A percentile compares a stretch with the other conserved stretches of the same genome.
Evolutionary conservation across 2,888 invertebrate species (phyloP).

Genomic region (Lasioglossum leucozonium): DNA sequence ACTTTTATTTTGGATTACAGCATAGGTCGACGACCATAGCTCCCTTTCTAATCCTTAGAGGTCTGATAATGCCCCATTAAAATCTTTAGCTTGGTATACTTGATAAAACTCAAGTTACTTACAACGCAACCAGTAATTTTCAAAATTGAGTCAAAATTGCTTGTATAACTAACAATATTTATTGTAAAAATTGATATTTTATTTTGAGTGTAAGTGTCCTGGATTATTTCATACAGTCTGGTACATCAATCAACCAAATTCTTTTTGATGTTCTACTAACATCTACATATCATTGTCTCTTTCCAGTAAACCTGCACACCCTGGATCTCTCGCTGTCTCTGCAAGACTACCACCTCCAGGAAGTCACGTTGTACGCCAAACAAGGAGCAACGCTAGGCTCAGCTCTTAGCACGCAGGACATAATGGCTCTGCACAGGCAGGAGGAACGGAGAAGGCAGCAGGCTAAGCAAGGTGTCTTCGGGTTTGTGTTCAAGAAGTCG

Average conservation of each 20-base stretch:
- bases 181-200: background rate
- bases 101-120: background rate
- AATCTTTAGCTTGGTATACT: background rate
- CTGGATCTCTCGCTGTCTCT: slow-evolving; percentile 87
- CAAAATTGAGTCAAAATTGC: background rate
- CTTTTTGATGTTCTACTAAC: background rate
- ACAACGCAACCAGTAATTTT: background rate
- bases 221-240: no score
- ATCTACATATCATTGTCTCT: background rate
- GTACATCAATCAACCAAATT: background rate
- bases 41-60: background rate
- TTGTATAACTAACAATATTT: background rate
- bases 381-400: slow-evolving; percentile 83
- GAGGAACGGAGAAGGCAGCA: slow-evolving; percentile 86
- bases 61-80: no score
- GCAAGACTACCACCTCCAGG: slow-evolving; percentile 88
- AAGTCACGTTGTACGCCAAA: slow-evolving; percentile 87
- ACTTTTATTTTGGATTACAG: slow-evolving; percentile 2
- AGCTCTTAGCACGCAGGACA: slow-evolving; percentile 85
- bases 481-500: slow-evolving; percentile 85
- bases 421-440: slow-evolving; percentile 87
- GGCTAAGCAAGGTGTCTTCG: slow-evolving; percentile 85
- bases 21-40: background rate
- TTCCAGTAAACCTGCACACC: slow-evolving; percentile 86
- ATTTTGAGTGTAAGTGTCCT: no score